These are phyloP conservation scores for Pygocentrus nattereri DNA, from an alignment of 2,797 vertebrate species.

Conservation along the genomic window DNA sequence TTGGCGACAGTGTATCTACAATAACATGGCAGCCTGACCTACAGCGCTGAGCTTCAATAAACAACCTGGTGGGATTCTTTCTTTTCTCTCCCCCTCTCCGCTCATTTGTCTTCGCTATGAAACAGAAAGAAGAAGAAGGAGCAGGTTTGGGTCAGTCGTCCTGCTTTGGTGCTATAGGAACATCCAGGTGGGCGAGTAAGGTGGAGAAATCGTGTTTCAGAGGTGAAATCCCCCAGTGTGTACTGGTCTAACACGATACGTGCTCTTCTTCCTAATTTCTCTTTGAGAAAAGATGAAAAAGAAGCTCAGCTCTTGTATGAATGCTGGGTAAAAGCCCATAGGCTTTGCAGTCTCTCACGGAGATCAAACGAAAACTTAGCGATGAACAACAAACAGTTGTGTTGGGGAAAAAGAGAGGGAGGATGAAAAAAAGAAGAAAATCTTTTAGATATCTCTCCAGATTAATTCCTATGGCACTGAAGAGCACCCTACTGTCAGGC, in stretches of 20 bases:
- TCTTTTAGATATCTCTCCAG: slow-evolving; percentile 57
- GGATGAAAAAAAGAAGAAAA: slow-evolving; percentile 19
- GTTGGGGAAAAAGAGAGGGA: slow-evolving; percentile 35
- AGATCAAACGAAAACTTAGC: slow-evolving; percentile 50
- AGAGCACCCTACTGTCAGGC: slow-evolving; percentile 41
- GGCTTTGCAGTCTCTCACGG: slow-evolving; percentile 47
- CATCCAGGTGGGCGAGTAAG: neutral
- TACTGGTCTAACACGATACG: neutral
- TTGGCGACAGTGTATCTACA: neutral
- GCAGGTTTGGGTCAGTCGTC: too few species aligned
- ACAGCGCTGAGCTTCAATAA: too few species aligned
- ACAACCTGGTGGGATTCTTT: too few species aligned
- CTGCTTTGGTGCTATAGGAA: neutral
- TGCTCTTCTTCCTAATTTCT: slow-evolving; percentile 1
- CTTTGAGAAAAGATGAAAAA: neutral
- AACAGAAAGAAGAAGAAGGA: too few species aligned
- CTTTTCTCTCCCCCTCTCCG: too few species aligned
- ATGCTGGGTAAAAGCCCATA: slow-evolving; percentile 28
- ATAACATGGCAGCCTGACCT: neutral
- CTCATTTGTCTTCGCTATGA: too few species aligned
- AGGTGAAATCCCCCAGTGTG: too few species aligned
- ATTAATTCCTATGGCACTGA: slow-evolving; percentile 53
- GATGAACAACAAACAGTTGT: slow-evolving; percentile 54
- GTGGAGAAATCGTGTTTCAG: neutral
- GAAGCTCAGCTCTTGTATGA: neutral